Base-by-base conservation (phyloP, 64 coral and sea anemone genomes). In the Porites lutea region DNA sequence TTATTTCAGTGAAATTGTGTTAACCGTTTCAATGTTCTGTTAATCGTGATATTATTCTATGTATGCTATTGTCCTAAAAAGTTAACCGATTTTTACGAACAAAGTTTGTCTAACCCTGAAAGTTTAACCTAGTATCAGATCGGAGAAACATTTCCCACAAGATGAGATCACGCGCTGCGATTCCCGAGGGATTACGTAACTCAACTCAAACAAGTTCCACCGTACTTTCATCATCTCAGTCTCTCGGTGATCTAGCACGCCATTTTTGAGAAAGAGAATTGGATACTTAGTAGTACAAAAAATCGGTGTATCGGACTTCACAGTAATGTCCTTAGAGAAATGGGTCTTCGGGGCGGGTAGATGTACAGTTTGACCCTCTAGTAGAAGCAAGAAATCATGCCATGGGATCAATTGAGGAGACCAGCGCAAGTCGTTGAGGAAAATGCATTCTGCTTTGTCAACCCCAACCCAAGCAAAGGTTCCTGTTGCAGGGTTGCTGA, bases 291-390 rank as follows among this genome's bases (percentile, higher is more conserved):
- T 20, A 0, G 87, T 89, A 65, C 87, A 89, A 13, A 89, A 78
- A 4, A 87, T 73, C 19, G 72, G 73, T 3, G 74, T 89, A 21
- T 89, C 83, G 15, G 59, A 19, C 0, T 10, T 13, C 3, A 78
- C 65, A 4, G 51, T 3, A 14, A 89, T 43, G 50, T 89, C 87
- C 49, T 89, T 51, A 18, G 50, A 43, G 51, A 18, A 89, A 51
- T 78, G 73, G 0, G 72, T 77, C 49, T 89, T 89, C 3, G 87
- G 87, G 11, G 87, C 87, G 8, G 87, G 87, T 12, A 89, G n/a
- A 78, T 89, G 87, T 0, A 89, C 87, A 22, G 62, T 3, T 12
- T 78, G 8, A 1, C 87, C 57, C 23, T 89, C 87, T 12, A 89
- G 55, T 52, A 89, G 48, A 12, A 89, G 59, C 0, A 89, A 19